Conservation (phyloP, 2,113 vertebrate species). For the Actinemys pallida region DNA sequence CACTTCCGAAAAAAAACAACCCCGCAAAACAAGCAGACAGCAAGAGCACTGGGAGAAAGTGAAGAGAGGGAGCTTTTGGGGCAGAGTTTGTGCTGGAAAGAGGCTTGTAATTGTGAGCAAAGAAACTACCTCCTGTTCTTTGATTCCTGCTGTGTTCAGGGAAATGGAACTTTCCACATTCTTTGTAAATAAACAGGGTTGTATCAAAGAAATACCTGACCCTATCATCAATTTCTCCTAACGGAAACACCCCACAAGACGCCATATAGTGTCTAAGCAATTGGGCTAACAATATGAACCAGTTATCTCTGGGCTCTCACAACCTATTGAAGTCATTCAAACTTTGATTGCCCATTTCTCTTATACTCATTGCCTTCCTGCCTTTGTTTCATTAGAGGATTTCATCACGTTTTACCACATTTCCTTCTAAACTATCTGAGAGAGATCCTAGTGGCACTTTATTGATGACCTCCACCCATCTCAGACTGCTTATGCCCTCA, state of each 20-base stretch:
- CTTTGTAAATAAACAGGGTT: neutral
- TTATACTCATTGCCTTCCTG: neutral
- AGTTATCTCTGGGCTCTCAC: neutral
- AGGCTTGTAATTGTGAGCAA: neutral
- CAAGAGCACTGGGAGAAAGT: neutral
- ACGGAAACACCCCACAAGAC: neutral
- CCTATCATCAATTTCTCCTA: neutral
- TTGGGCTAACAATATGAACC: neutral
- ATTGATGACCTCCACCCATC: accelerated
- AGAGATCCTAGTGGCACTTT: neutral
- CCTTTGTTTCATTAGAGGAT: neutral
- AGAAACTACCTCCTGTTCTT: neutral
- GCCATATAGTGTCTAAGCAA: slow-evolving; percentile 10
- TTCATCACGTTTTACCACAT: neutral
- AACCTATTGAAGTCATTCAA: neutral
- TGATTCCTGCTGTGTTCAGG: neutral
- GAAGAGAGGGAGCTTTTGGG: neutral
- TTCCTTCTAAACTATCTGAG: neutral
- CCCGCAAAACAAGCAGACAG: neutral
- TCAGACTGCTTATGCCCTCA: neutral
- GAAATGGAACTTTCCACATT: neutral
- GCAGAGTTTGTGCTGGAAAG: neutral
- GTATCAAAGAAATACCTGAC: neutral
- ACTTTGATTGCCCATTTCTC: neutral
- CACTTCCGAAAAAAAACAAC: neutral